Conservation (phyloP, 2,888 invertebrate species). For the Mimachlamys varia region DNA sequence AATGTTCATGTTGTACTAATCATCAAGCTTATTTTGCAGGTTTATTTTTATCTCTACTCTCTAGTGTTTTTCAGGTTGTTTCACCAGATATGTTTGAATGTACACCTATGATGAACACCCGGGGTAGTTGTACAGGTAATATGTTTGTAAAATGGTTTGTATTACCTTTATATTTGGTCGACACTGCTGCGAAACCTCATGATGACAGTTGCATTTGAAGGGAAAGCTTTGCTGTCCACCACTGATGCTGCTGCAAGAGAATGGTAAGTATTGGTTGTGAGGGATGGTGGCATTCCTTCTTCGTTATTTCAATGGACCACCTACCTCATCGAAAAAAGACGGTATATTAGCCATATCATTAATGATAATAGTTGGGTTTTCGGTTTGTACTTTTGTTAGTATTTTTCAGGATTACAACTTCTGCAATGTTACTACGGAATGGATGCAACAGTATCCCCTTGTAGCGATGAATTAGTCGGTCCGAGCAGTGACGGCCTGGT, state of each 20-base stretch:
- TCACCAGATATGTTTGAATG: not conserved
- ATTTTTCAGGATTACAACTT: too few relatives aligned
- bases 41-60: not conserved
- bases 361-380: too few relatives aligned
- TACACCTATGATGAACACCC: not conserved
- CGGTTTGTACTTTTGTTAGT: too few relatives aligned
- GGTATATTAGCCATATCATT: too few relatives aligned
- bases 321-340: too few relatives aligned
- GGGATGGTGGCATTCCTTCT: too few relatives aligned
- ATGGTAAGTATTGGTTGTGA: not conserved
- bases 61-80: conserved; percentile 22
- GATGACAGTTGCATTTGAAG: not conserved
- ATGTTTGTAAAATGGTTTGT: not conserved
- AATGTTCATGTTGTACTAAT: not conserved
- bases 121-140: not conserved
- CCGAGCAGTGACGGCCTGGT: too few relatives aligned
- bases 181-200: not conserved
- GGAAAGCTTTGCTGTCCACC: not conserved
- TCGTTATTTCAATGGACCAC: too few relatives aligned
- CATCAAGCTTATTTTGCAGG: not conserved
- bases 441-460: too few relatives aligned
- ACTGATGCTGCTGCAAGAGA: not conserved
- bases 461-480: too few relatives aligned
- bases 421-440: too few relatives aligned
- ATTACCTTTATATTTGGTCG: not conserved